phyloP scores from a whole-genome alignment of 2,797 vertebrate species.

The Acestrorhynchus altus region DNA sequence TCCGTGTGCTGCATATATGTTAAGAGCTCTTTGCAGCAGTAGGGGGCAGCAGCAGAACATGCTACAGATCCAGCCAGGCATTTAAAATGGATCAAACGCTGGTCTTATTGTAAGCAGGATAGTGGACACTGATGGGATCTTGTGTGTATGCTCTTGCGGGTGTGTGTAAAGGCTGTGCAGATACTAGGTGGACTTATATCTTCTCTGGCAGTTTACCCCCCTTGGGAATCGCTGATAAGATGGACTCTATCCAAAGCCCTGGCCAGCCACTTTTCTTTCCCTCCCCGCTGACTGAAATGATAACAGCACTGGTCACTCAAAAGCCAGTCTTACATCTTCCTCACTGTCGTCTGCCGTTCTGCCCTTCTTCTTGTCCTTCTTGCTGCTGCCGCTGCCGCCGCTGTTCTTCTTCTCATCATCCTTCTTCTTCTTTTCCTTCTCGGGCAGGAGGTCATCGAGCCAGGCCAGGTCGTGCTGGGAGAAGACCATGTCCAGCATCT shows the following conservation, averaged over 20 bases:
- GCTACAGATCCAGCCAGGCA: neutral
- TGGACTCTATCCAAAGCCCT: neutral
- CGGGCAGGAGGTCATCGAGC: conserved; percentile 93
- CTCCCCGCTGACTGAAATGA: neutral
- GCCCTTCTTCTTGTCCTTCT: conserved; percentile 81
- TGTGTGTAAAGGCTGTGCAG: neutral
- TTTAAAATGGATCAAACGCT: neutral
- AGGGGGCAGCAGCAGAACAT: conserved; percentile 66
- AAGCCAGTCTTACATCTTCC: conserved; percentile 76
- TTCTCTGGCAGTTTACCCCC: neutral
- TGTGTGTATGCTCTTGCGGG: neutral
- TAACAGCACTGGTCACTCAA: neutral
- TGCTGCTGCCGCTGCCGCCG: conserved; percentile 65
- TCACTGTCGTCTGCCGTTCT: conserved; percentile 77
- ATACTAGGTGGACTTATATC: neutral
- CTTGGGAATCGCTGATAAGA: conserved; percentile 19
- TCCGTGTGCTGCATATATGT: neutral
- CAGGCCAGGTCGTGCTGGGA: conserved; percentile 96
- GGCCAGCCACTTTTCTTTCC: neutral
- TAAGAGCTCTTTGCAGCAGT: conserved; percentile 43
- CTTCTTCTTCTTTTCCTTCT: conserved; percentile 91
- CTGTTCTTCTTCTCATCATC: conserved; percentile 81
- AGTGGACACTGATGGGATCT: neutral
- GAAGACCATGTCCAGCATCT: conserved; percentile 91
- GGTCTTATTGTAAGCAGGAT: neutral